phyloP scores from a whole-genome alignment of 2,113 vertebrate genomes.

The Mandrillus leucophaeus region DNA sequence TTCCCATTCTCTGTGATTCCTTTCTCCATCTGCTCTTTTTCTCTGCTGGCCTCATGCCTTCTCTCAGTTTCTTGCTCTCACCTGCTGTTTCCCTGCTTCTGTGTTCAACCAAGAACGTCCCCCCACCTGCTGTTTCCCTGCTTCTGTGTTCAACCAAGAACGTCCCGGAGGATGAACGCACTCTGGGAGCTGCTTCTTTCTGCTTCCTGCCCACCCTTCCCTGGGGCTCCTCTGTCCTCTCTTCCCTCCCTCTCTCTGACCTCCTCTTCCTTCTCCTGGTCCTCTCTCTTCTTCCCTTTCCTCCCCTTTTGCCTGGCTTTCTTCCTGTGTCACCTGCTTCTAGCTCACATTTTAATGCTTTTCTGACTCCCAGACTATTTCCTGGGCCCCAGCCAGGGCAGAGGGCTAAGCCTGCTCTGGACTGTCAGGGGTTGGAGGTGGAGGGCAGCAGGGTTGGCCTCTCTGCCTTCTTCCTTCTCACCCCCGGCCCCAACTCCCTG shows the following conservation, averaged over 20 bases:
- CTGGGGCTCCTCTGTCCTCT: neutral
- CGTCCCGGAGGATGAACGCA: accelerated
- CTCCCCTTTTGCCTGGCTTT: too few relatives aligned
- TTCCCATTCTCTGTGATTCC: neutral
- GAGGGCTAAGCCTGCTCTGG: neutral
- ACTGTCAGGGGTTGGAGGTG: accelerated
- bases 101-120: neutral
- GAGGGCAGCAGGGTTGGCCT: accelerated
- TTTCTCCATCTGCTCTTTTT: neutral
- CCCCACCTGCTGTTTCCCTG: too few relatives aligned
- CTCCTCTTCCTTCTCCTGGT: too few relatives aligned
- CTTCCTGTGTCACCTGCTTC: too few relatives aligned
- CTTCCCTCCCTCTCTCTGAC: neutral
- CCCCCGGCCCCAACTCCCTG: neutral
- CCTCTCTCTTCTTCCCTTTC: too few relatives aligned
- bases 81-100: neutral
- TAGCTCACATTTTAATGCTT: accelerated
- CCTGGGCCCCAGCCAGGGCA: neutral
- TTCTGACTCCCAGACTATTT: accelerated
- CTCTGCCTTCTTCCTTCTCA: neutral
- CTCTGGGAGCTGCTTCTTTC: neutral
- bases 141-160: neutral
- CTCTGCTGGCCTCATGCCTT: neutral
- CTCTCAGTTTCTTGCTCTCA: neutral
- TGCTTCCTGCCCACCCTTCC: neutral